Evolutionary conservation across 1,140 invertebrate species (phyloP), one percentile per base, ranked within the genome.

Genomic region (Ruditapes philippinarum): DNA sequence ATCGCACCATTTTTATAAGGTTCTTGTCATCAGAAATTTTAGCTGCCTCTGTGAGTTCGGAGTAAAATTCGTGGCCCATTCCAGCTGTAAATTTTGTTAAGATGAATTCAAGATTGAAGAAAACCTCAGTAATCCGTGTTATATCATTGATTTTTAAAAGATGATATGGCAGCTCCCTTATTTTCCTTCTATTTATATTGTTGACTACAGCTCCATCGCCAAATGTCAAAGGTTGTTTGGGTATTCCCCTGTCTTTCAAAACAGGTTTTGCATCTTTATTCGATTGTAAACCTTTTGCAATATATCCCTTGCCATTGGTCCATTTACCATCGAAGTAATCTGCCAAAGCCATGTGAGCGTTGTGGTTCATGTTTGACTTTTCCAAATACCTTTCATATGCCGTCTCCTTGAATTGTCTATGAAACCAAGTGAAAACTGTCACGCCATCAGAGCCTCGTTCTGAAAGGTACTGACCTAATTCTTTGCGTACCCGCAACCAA

Each of bases 251-350:
- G 51, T 86, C 83, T 33, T 86, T 45, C 19, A 76, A 3, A 19
- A 33, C 70, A 11, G 42, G 31, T n/a, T 73, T 42, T 14, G 9
- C 51, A 49, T 22, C 51, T 5, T 51, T 36, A 5, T 28, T 57
- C 4, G 49, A 76, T 28, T n/a, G 36, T 54, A 9, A 9, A 36
- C 33, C 33, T 38, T 70, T 36, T 17, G 65, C 14, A 19, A 38
- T 38, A 70, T 70, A 70, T 38, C 14, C 14, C 36, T 98, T 97
- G 2, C 98, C 98, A 25, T 11, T 19, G 2, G 89, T 98, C 98
- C 98, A 99, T 89, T 98, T 98, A 1, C 98, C 98, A 22, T 99
- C 95, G 95, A 98, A 99, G 95, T 99, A 99, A 96, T 99, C 98
- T 5, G 98, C 98, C 90, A 99, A 98, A 96, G 98, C 98, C 0